Evolutionary conservation across 2,888 invertebrate genomes (phyloP).

Genomic region (Parapristionchus giblindavisi): DNA sequence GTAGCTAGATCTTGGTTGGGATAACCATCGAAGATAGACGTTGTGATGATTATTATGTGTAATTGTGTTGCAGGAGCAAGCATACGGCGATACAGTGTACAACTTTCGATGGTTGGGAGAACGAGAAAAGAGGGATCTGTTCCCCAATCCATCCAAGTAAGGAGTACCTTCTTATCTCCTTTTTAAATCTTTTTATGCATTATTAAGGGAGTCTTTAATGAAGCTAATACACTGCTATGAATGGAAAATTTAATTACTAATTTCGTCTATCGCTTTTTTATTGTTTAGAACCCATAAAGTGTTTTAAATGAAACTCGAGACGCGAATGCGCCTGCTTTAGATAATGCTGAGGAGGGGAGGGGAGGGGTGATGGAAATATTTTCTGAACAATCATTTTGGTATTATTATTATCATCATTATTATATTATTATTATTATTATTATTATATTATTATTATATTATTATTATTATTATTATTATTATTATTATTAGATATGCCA

Average conservation of each 20-base stretch:
- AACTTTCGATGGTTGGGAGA: conserved; percentile 63
- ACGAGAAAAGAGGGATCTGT: conserved; percentile 54
- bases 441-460: background rate
- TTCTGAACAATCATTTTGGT: background rate
- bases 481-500: conserved; percentile 51
- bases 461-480: background rate
- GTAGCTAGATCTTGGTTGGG: too few relatives aligned
- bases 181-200: too few relatives aligned
- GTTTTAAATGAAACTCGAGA: too few relatives aligned
- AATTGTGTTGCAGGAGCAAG: conserved; percentile 48
- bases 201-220: too few relatives aligned
- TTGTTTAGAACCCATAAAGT: too few relatives aligned
- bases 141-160: conserved; percentile 57
- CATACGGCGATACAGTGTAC: conserved; percentile 63
- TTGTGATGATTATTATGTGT: background rate
- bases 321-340: too few relatives aligned
- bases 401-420: background rate
- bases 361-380: background rate
- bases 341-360: background rate
- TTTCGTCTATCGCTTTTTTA: too few relatives aligned
- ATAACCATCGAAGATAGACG: too few relatives aligned
- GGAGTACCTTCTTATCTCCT: too few relatives aligned
- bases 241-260: too few relatives aligned
- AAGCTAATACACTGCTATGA: too few relatives aligned
- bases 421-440: background rate